Base-by-base conservation (phyloP, 2,797 vertebrate genomes). In the Tapirus indicus region DNA sequence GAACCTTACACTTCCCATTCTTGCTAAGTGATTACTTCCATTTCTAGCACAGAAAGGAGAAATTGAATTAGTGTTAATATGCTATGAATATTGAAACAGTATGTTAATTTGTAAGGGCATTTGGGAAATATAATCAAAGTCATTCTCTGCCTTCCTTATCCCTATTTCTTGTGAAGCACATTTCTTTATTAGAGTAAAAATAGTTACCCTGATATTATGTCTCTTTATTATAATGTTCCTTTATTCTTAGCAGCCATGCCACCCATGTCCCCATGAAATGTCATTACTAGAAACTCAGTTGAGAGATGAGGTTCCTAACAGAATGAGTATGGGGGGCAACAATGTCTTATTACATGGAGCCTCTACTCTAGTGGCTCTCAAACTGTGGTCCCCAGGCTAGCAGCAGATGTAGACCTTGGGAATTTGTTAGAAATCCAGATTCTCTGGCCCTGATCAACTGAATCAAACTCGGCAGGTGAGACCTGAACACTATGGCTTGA, bases 171-270 rank as follows among this genome's bases (percentile, higher is more conserved):
- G 29, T 49, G 64, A 87, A 60, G 35, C 20, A 44, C 29, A 60
- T 87, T 44, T 77, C 68, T 86, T 83, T 35, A 66, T 44, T 90
- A 60, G 7, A 82, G 47, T 90, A 32, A 79, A 88, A 91, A 44
- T 18, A 58, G 49, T 68, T 23, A n/a, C 38, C 23, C 10, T 29
- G 52, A 11, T 44, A n/a, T 49, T 58, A 29, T 54, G 11, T 78
- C 71, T n/a, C 7, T 60, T 44, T 69, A 44, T 49, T 92, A 12
- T 25, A 78, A 18, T 49, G 41, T 79, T 18, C 62, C 44, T 83
- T 75, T 77, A 21, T 75, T 91, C 44, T 72, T 21, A 71, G 66
- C n/a, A 18, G 1, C 52, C 32, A 27, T 1, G 7, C 20, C 6
- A 74, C 18, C n/a, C 10, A 2, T 4, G 16, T 60, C 49, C 56